Conservation (phyloP, 2,797 vertebrate species). For the Sebastes vulpes region DNA sequence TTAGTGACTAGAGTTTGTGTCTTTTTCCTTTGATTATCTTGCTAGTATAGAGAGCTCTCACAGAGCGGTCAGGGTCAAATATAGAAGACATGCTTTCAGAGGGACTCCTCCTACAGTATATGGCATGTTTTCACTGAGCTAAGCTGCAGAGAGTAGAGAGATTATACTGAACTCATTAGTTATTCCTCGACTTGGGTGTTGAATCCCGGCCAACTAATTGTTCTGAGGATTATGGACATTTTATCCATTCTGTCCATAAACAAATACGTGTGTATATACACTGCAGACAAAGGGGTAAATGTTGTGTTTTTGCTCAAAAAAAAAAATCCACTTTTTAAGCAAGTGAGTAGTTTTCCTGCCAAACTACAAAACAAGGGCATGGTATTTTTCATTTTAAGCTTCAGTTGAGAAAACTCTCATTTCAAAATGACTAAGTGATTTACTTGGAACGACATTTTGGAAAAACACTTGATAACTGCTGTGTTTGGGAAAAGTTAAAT, state of each 20-base stretch:
- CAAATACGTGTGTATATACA: not conserved
- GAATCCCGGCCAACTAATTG: constrained; percentile 30
- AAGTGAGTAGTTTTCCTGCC: not conserved
- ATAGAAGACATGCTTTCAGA: constrained; percentile 40
- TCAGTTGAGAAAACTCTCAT: not conserved
- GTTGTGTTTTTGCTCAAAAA: not conserved
- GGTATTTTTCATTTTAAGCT: not conserved
- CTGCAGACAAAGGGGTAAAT: not conserved
- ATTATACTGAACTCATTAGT: constrained; percentile 24
- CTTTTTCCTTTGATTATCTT: constrained; percentile 58
- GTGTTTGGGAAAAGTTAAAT: not conserved
- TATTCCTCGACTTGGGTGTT: constrained; percentile 14
- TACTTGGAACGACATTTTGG: not conserved
- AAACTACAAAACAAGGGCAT: not conserved
- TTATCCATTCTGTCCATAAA: constrained; percentile 1
- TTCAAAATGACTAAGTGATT: not conserved
- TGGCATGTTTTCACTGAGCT: constrained; percentile 34
- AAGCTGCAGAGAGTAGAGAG: constrained; percentile 33
- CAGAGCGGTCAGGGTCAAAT: constrained; percentile 49
- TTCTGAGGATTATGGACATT: not conserved
- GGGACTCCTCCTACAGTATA: constrained; percentile 7
- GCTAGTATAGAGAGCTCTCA: constrained; percentile 44
- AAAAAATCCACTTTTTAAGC: not conserved
- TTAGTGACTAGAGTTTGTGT: constrained; percentile 42
- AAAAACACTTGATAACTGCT: not conserved